Evolutionary conservation across 2,888 invertebrate genomes (phyloP).

Genomic region (Epinotia nisella): DNA sequence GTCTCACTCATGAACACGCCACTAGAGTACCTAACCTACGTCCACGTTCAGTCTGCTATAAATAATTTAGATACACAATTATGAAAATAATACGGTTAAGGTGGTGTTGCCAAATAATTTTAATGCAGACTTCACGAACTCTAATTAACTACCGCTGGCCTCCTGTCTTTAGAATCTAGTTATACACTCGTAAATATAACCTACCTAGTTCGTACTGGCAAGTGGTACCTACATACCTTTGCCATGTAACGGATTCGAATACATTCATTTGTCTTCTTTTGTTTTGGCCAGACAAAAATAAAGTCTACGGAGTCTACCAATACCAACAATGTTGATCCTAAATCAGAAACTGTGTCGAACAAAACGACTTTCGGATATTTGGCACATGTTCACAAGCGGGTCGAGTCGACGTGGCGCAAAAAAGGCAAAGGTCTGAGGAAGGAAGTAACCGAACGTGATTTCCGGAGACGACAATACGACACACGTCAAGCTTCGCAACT

Average conservation of each 20-base stretch:
- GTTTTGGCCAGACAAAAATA: conserved; percentile 16
- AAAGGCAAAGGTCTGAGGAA: conserved; percentile 54
- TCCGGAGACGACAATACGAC: conserved; percentile 58
- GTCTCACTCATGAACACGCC: too few relatives aligned
- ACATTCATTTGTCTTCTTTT: not conserved
- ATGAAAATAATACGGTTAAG: too few relatives aligned
- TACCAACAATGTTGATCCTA: conserved; percentile 1
- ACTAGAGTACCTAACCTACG: too few relatives aligned
- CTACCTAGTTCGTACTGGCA: not conserved
- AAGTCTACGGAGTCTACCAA: conserved; percentile 11
- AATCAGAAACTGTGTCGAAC: conserved; percentile 25
- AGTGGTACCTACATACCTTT: too few relatives aligned
- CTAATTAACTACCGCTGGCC: too few relatives aligned
- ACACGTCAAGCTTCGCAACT: conserved; percentile 58
- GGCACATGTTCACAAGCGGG: conserved; percentile 40
- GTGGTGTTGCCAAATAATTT: too few relatives aligned
- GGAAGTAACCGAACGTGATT: conserved; percentile 75
- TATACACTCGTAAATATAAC: too few relatives aligned
- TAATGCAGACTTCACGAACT: too few relatives aligned
- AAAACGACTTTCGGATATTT: conserved; percentile 36
- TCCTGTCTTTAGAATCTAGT: too few relatives aligned
- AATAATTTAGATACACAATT: too few relatives aligned
- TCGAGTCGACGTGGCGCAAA: conserved; percentile 50
- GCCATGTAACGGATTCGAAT: too few relatives aligned
- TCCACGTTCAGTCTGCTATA: too few relatives aligned